Percentiles rank a stretch among this genome's conserved stretches.
Conservation (phyloP, 2,888 invertebrate genomes). For the Amphiduros pacificus region DNA sequence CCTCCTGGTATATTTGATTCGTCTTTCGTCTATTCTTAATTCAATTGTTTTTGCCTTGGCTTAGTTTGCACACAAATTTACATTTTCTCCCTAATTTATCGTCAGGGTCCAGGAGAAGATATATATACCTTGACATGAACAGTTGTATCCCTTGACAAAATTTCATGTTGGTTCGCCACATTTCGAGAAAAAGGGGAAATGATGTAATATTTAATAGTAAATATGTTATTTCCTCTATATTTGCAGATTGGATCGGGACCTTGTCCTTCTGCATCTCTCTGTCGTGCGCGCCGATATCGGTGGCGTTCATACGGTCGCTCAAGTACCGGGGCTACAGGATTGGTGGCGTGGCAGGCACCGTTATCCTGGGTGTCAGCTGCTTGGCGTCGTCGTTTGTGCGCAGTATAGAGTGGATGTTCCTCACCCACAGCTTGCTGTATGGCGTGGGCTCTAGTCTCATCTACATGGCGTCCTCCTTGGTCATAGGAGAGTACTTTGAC, state of each 20-base stretch:
- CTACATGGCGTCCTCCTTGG: conserved; percentile 41
- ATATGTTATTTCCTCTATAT: not conserved
- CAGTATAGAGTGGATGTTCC: conserved; percentile 38
- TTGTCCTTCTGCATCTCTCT: conserved; percentile 42
- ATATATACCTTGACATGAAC: too few species aligned
- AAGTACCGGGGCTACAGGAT: conserved; percentile 34
- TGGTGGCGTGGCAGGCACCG: conserved; percentile 33
- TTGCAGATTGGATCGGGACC: conserved; percentile 42
- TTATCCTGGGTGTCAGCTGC: conserved; percentile 34
- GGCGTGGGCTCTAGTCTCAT: conserved; percentile 40
- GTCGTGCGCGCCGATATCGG: conserved; percentile 35
- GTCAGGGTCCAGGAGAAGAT: too few species aligned
- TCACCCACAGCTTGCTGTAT: conserved; percentile 37
- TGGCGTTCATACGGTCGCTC: conserved; percentile 35
- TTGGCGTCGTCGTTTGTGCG: conserved; percentile 36
- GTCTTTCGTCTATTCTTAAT: too few species aligned
- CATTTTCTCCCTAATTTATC: too few species aligned
- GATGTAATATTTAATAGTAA: too few species aligned
- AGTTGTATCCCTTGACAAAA: too few species aligned
- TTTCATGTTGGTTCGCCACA: too few species aligned
- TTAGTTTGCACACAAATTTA: too few species aligned
- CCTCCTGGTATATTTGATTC: too few species aligned
- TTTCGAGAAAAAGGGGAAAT: too few species aligned
- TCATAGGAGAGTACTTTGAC: conserved; percentile 43
- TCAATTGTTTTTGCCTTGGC: too few species aligned